phyloP scores from a whole-genome alignment of 64 coral and sea anemone genomes.

The Stichodactyla mertensii region DNA sequence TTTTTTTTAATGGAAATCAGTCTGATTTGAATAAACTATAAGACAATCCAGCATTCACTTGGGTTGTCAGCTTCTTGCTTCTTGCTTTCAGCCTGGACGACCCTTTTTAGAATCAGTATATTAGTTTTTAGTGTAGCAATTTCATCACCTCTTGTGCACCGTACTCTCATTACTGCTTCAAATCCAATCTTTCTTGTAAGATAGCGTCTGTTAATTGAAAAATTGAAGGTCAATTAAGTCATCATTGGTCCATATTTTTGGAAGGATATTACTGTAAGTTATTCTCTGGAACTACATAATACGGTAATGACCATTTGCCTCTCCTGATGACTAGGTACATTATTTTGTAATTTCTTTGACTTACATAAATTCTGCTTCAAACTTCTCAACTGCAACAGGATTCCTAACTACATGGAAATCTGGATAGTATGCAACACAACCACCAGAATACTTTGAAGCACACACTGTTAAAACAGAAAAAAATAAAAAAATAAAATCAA shows the following conservation, averaged over 20 bases:
- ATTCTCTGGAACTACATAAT: neutral
- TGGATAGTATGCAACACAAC: constrained; percentile 81
- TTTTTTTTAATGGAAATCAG: too few relatives aligned
- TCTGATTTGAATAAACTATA: too few relatives aligned
- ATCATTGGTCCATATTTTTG: neutral
- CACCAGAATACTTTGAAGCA: constrained; percentile 99
- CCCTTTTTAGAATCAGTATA: too few relatives aligned
- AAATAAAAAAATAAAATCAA: neutral
- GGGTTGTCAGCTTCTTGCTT: too few relatives aligned
- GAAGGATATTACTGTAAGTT: neutral
- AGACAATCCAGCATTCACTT: too few relatives aligned
- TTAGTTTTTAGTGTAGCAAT: too few relatives aligned
- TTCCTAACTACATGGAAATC: constrained; percentile 77
- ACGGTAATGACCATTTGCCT: neutral
- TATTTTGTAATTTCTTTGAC: constrained; percentile 25
- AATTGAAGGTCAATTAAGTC: neutral
- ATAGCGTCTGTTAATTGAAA: constrained; percentile 66
- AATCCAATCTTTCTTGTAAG: constrained; percentile 98
- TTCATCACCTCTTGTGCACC: constrained; percentile 82
- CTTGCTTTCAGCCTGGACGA: too few relatives aligned
- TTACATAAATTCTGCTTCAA: constrained; percentile 95
- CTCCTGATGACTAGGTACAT: neutral
- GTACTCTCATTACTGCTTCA: constrained; percentile 99
- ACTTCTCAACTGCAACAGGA: constrained; percentile 72
- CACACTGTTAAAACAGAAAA: constrained; percentile 61